A percentile compares a stretch with the other conserved stretches of the same genome.
These are phyloP conservation scores for Mus minutoides DNA, from an alignment of 2,797 vertebrate species.

Conservation along the genomic window DNA sequence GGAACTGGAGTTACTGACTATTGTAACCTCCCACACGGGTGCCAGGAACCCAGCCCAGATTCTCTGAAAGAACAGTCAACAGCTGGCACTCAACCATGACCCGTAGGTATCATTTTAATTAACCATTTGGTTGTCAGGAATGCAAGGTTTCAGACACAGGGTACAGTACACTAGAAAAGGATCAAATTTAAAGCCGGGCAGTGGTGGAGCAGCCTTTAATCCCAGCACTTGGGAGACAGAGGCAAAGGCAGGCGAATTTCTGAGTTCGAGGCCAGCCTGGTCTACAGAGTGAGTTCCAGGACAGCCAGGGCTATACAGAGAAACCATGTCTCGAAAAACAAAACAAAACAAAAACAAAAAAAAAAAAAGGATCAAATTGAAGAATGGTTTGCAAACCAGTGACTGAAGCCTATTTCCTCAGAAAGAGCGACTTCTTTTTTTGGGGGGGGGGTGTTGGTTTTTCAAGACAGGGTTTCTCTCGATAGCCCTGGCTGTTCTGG, in stretches of 20 bases:
- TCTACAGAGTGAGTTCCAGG: too few relatives aligned
- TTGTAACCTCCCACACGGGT: not conserved
- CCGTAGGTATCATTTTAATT: not conserved
- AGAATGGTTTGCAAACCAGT: not conserved
- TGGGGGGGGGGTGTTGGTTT: too few relatives aligned
- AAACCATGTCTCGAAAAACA: too few relatives aligned
- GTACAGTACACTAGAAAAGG: not conserved
- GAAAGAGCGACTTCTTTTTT: too few relatives aligned
- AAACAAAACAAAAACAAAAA: too few relatives aligned
- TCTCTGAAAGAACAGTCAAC: not conserved
- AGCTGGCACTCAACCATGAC: not conserved
- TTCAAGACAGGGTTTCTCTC: too few relatives aligned
- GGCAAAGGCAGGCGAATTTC: too few relatives aligned
- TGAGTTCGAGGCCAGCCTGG: too few relatives aligned
- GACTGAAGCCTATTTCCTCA: not conserved
- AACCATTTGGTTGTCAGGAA: not conserved
- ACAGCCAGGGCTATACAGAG: too few relatives aligned
- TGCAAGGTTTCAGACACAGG: not conserved
- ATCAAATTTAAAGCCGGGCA: not conserved
- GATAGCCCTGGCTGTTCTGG: too few relatives aligned
- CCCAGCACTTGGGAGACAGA: too few relatives aligned
- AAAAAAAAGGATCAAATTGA: not conserved
- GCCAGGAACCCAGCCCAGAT: not conserved
- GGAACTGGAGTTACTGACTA: not conserved
- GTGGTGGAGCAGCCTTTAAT: too few relatives aligned